phyloP scores from a whole-genome alignment of 2,797 vertebrate genomes.

The Danio aesculapii region DNA sequence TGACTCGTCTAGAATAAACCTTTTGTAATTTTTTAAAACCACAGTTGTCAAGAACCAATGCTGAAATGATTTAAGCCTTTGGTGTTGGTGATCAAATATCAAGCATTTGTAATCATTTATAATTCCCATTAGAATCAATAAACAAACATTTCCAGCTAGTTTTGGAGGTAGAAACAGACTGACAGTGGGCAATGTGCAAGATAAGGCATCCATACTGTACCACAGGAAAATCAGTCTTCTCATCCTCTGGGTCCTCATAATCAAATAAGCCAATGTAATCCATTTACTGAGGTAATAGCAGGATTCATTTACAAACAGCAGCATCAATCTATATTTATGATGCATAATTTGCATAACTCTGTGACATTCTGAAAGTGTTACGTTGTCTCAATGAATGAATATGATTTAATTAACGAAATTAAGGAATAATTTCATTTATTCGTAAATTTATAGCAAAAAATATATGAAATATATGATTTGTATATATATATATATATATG shows the following conservation, averaged over 20 bases:
- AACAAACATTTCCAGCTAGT: not conserved
- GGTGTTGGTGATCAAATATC: not conserved
- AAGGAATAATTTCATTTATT: not conserved
- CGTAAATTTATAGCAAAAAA: not conserved
- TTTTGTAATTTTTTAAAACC: not conserved
- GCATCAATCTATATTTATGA: constrained; percentile 18
- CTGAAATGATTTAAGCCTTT: constrained; percentile 9
- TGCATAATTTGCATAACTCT: constrained; percentile 8
- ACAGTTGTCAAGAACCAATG: not conserved
- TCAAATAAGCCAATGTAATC: constrained; percentile 27
- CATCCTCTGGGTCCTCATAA: constrained; percentile 26
- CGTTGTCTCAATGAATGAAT: not conserved
- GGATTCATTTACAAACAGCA: constrained; percentile 29
- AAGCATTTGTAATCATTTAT: not conserved
- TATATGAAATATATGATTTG: not conserved
- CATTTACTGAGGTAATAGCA: constrained; percentile 24
- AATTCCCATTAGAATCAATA: not conserved
- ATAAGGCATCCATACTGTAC: not conserved
- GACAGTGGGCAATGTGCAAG: not conserved
- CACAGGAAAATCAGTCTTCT: not conserved
- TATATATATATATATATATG: too few species aligned
- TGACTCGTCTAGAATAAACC: not conserved
- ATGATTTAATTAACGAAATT: not conserved
- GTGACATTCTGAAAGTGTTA: constrained; percentile 3
- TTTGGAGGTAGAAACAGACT: not conserved